A percentile compares a stretch with the other conserved stretches of the same genome.
These are phyloP conservation scores for Pollenia amentaria DNA, from an alignment of 2,888 invertebrate genomes.

Conservation along the genomic window DNA sequence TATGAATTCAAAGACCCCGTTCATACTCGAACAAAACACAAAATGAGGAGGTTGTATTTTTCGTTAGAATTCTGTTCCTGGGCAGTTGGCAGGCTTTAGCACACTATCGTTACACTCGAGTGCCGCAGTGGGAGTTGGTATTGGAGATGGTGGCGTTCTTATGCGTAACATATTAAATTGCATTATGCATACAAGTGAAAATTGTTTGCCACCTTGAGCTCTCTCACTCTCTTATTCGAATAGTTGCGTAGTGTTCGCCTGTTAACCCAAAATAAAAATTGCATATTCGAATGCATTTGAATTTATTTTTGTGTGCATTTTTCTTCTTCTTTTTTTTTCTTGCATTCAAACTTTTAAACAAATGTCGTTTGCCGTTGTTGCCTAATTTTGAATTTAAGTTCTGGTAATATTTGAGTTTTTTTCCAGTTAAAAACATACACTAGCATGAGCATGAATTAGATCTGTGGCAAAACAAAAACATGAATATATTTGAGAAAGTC, in stretches of 20 bases:
- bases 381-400: slow-evolving; percentile 54
- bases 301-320: slow-evolving; percentile 47
- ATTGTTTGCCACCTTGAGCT: slow-evolving; percentile 74
- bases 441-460: slow-evolving; percentile 3
- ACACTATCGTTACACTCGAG: slow-evolving; percentile 14
- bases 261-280: slow-evolving; percentile 63
- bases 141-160: slow-evolving; percentile 48
- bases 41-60: slow-evolving; percentile 52
- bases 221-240: slow-evolving; percentile 35
- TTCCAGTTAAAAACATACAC: not conserved
- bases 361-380: slow-evolving; percentile 48
- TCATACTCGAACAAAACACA: slow-evolving; percentile 6
- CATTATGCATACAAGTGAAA: slow-evolving; percentile 77
- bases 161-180: slow-evolving; percentile 76
- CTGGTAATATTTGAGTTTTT: slow-evolving; percentile 7
- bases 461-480: not conserved
- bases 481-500: not conserved
- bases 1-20: not conserved
- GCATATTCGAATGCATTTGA: slow-evolving; percentile 56
- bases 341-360: slow-evolving; percentile 57
- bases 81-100: slow-evolving; percentile 47
- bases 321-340: slow-evolving; percentile 44
- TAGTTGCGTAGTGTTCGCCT: slow-evolving; percentile 25
- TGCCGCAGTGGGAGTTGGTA: not conserved
- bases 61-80: slow-evolving; percentile 56